Percentiles rank a stretch among this genome's conserved stretches.
Conservation (phyloP, 2,113 vertebrate genomes). For the Coracopsis vasa region DNA sequence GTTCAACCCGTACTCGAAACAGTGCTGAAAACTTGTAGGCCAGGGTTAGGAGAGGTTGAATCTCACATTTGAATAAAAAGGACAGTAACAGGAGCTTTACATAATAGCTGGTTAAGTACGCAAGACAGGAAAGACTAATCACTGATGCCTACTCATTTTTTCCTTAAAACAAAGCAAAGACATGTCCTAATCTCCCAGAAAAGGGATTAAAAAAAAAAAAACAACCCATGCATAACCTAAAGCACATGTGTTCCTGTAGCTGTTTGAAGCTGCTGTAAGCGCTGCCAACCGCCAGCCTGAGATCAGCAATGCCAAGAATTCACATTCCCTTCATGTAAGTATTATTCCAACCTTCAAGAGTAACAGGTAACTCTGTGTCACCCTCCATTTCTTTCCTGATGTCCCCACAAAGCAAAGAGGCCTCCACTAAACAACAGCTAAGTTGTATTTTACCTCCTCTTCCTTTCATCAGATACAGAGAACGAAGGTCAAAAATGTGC, state of each 20-base stretch:
- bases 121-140: background rate
- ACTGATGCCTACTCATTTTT: background rate
- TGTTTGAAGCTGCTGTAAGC: background rate
- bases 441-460: background rate
- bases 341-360: background rate
- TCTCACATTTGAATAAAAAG: background rate
- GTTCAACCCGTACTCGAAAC: background rate
- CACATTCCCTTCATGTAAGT: fast-evolving
- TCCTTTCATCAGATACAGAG: background rate
- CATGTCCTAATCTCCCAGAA: background rate
- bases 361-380: background rate
- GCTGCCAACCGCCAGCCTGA: background rate
- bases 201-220: background rate
- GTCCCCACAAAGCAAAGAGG: background rate
- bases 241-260: background rate
- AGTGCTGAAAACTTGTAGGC: background rate
- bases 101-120: background rate
- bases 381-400: background rate
- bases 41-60: background rate
- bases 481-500: background rate
- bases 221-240: background rate
- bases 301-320: background rate
- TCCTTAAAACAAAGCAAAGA: background rate
- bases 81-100: background rate
- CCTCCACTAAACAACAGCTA: background rate